Evolutionary conservation across 37 sponge, comb jelly and placozoan genomes (phyloP).

Genomic region (Agelas oroides): DNA sequence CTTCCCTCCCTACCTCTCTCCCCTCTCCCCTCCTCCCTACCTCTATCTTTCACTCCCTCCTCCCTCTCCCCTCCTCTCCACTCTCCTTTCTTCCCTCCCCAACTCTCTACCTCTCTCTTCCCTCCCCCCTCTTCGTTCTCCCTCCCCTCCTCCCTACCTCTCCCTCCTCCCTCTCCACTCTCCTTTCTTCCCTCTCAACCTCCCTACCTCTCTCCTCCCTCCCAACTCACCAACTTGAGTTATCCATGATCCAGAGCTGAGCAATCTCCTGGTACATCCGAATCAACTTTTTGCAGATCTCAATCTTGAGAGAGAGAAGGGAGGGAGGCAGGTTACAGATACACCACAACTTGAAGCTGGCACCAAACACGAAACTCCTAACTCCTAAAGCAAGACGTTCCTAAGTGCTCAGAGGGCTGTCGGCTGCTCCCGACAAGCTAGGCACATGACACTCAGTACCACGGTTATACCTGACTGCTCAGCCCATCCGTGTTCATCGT

Average conservation of each 20-base stretch:
- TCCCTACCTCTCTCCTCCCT: neutral
- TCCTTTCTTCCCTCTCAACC: no score
- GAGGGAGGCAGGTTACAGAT: no score
- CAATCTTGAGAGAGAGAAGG: slow-evolving; percentile 10
- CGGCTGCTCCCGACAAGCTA: no score
- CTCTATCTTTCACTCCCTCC: neutral
- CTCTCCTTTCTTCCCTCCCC: no score
- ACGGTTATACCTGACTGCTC: slow-evolving; percentile 21
- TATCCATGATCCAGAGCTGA: slow-evolving; percentile 46
- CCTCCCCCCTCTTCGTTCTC: neutral
- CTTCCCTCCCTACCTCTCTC: slow-evolving; percentile 20
- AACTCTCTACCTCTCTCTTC: neutral
- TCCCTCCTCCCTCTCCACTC: no score
- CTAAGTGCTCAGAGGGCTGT: no score
- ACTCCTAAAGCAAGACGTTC: no score
- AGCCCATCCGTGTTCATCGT: slow-evolving; percentile 15
- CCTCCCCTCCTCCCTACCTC: no score
- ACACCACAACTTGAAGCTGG: no score
- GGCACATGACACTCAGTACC: no score
- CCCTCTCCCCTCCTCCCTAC: no score
- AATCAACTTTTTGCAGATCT: slow-evolving; percentile 63
- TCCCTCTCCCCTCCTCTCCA: neutral
- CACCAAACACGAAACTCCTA: no score
- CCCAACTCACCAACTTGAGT: slow-evolving; percentile 48
- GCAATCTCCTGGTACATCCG: slow-evolving; percentile 75